A percentile compares a stretch with the other conserved stretches of the same genome.
phyloP scores from a whole-genome alignment of 2,888 invertebrate genomes.

The Philhelius pedissequus region DNA sequence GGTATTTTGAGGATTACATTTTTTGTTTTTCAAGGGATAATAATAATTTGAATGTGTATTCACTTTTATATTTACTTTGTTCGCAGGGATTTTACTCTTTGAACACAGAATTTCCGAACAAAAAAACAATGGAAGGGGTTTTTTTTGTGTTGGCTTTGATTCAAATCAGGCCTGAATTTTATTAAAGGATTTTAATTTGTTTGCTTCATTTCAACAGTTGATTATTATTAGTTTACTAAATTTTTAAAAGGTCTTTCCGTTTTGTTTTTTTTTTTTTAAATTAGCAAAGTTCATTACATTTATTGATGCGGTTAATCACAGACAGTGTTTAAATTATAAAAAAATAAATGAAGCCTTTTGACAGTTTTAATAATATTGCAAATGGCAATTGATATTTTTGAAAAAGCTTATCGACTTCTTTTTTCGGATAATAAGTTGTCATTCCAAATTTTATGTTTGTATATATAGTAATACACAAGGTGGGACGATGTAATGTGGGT shows the following conservation, averaged over 20 bases:
- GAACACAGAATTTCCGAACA: neutral
- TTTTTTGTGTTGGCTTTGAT: neutral
- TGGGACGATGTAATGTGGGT: too few relatives aligned
- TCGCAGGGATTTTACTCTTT: neutral
- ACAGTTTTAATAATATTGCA: too few relatives aligned
- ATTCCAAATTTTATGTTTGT: too few relatives aligned
- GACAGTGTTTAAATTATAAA: too few relatives aligned
- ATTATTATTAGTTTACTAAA: neutral
- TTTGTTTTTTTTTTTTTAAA: neutral
- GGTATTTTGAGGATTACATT: slow-evolving; percentile 34
- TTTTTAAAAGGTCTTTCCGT: neutral
- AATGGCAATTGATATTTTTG: too few relatives aligned
- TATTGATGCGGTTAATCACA: too few relatives aligned
- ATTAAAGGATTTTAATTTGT: neutral
- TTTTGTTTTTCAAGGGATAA: slow-evolving; percentile 7
- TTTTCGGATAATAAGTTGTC: too few relatives aligned
- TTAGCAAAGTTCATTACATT: neutral
- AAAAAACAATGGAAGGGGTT: neutral
- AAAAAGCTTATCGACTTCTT: too few relatives aligned
- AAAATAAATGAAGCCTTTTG: too few relatives aligned
- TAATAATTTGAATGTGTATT: slow-evolving; percentile 20
- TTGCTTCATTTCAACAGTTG: slow-evolving; percentile 1
- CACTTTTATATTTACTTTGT: slow-evolving; percentile 18
- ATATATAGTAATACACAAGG: too few relatives aligned
- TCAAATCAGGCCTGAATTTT: neutral